Percentiles rank a stretch among this genome's conserved stretches.
Conservation (phyloP, 1,140 invertebrate genomes). For the Phymorhynchus buccinoides region DNA sequence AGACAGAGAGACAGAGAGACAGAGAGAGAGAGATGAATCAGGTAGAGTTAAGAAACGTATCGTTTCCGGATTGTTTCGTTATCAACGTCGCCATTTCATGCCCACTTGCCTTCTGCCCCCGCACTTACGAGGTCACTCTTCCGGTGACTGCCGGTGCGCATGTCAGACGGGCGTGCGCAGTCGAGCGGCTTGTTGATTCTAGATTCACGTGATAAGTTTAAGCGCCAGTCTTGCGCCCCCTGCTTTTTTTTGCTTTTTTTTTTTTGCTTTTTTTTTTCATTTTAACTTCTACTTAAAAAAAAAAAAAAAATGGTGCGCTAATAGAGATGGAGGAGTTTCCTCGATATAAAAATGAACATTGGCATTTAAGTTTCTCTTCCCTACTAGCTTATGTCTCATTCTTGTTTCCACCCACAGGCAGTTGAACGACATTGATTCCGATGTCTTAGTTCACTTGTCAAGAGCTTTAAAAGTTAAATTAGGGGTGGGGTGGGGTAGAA, state of each 20-base stretch:
- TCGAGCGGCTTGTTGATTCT: slow-evolving; percentile 28
- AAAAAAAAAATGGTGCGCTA: neutral
- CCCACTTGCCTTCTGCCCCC: neutral
- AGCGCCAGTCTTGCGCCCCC: neutral
- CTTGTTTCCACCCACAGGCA: too few relatives aligned
- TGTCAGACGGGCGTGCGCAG: slow-evolving; percentile 30
- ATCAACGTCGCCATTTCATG: slow-evolving; percentile 26
- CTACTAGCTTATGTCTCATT: neutral
- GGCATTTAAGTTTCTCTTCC: neutral
- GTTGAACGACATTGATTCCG: too few relatives aligned
- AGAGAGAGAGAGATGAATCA: slow-evolving; percentile 32
- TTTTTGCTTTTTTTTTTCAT: too few relatives aligned
- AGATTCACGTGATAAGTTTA: slow-evolving; percentile 26
- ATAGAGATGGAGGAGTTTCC: neutral
- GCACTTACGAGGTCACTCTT: slow-evolving; percentile 13
- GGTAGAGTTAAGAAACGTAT: neutral
- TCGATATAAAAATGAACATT: slow-evolving; percentile 8
- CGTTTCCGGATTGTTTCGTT: slow-evolving; percentile 29
- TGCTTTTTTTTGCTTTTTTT: too few relatives aligned
- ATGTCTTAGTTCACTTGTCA: too few relatives aligned
- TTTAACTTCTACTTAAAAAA: too few relatives aligned
- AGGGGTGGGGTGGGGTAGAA: too few relatives aligned
- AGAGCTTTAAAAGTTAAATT: too few relatives aligned
- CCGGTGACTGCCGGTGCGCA: slow-evolving; percentile 31
- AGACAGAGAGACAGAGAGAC: slow-evolving; percentile 17